phyloP scores from a whole-genome alignment of 2,113 vertebrate species.

The Bungarus multicinctus region DNA sequence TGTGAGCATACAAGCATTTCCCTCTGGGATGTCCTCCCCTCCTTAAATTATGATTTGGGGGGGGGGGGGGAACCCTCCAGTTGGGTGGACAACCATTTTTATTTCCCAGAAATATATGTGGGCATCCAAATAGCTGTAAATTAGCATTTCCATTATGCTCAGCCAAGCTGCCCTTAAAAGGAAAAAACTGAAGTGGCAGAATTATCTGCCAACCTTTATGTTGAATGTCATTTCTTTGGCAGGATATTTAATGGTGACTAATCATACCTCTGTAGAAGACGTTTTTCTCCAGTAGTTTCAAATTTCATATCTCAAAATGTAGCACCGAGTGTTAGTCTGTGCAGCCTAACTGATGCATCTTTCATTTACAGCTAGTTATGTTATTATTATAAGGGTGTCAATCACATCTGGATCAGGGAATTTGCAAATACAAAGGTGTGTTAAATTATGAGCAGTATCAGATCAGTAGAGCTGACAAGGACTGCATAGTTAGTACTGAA shows the following conservation, averaged over 20 bases:
- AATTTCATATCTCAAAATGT: neutral
- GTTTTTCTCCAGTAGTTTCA: neutral
- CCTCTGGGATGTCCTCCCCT: neutral
- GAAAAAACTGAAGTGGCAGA: neutral
- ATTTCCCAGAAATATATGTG: neutral
- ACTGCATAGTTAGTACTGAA: neutral
- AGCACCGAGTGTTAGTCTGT: neutral
- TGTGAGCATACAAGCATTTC: neutral
- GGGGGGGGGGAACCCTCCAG: neutral
- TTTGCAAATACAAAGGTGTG: neutral
- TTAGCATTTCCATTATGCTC: neutral
- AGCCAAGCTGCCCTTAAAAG: neutral
- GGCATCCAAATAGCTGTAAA: neutral
- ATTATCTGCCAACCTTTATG: neutral
- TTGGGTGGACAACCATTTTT: neutral
- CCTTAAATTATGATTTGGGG: neutral
- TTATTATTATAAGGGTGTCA: neutral
- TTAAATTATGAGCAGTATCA: neutral
- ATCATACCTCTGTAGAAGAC: neutral
- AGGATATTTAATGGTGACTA: neutral
- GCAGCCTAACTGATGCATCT: rapidly evolving
- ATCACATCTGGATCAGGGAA: neutral
- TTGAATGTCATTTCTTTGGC: neutral
- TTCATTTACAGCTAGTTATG: neutral
- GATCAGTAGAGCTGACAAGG: neutral